These are phyloP conservation scores for Brachystomella parvula DNA, from an alignment of 1,140 invertebrate genomes.

Conservation along the genomic window DNA sequence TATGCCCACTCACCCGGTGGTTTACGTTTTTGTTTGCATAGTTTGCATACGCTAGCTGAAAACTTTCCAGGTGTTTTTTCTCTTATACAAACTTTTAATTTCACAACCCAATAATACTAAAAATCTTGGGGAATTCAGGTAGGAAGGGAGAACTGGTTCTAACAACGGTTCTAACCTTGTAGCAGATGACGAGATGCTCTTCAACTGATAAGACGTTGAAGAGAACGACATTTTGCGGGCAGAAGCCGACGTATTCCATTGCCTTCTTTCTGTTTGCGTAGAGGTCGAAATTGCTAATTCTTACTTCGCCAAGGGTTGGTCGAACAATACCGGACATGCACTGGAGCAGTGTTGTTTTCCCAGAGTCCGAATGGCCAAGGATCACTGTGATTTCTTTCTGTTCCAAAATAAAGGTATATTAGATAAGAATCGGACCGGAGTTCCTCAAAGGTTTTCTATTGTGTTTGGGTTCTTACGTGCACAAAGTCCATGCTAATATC, in stretches of 20 bases:
- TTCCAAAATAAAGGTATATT: too few relatives aligned
- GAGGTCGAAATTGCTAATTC: slow-evolving; percentile 19
- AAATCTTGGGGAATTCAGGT: neutral
- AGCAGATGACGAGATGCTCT: slow-evolving; percentile 27
- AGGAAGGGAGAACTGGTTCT: neutral
- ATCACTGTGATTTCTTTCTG: slow-evolving; percentile 27
- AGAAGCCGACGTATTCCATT: slow-evolving; percentile 19
- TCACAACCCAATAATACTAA: too few relatives aligned
- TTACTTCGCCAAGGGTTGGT: slow-evolving; percentile 20
- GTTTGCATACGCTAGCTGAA: too few relatives aligned
- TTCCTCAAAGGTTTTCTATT: too few relatives aligned
- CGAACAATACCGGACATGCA: slow-evolving; percentile 25
- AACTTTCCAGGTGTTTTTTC: too few relatives aligned
- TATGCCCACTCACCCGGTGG: too few relatives aligned
- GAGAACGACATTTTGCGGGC: slow-evolving; percentile 23
- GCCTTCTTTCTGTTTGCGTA: slow-evolving; percentile 14
- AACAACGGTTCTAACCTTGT: slow-evolving; percentile 8
- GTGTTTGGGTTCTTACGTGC: neutral
- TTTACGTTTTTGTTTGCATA: too few relatives aligned
- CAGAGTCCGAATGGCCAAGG: slow-evolving; percentile 25
- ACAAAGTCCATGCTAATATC: slow-evolving; percentile 26
- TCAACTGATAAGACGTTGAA: slow-evolving; percentile 27
- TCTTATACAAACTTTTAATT: too few relatives aligned
- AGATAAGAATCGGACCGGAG: too few relatives aligned
- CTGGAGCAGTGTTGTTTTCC: slow-evolving; percentile 25